Base-by-base conservation (phyloP, 2,113 vertebrate species). In the Microcebus murinus region DNA sequence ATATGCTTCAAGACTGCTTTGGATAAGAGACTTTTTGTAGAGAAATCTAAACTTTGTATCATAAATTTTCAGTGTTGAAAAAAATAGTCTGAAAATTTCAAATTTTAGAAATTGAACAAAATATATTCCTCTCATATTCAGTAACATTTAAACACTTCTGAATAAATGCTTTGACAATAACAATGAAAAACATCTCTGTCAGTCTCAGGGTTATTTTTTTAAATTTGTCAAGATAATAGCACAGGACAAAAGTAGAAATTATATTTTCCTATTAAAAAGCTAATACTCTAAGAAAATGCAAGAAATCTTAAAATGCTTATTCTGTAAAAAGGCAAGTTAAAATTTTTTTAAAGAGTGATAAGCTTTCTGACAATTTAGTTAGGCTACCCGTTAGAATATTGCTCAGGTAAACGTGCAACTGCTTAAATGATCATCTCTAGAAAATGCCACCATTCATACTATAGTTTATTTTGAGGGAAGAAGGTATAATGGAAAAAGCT, bases 31-130 rank as follows among this genome's bases (percentile, higher is more conserved):
- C 23, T 42, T 87, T 81, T n/a, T 90, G 76, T 31, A 92, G 57
- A 97, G 34, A 94, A 95, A 89, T 73, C 73, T 93, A 20, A 97
- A 84, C 31, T 90, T 92, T 95, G 70, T 77, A 29, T 80, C 27
- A 71, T 76, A 92, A 67, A 82, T 79, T 89, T 21, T 97, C 65
- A 89, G 8, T 87, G 67, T 10, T 96, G 48, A 91, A 77, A 73
- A 45, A 93, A 39, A 91, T 23, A 34, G 11, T 13, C 52, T 63
- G 21, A 82, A 89, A 50, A 59, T 82, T 87, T 80, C 45, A 70
- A 90, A 87, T 65, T 39, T 21, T 86, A 90, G 52, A 89, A 73
- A 93, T 36, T 68, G 52, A 89, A 80, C 71, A 65, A 85, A 74
- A 76, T 20, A 87, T 13, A 87, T n/a, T 80, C 17, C 29, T 31